Evolutionary conservation across 2,888 invertebrate species (phyloP), one percentile per base, ranked within the genome.

Genomic region (Muschampia staudingeri): DNA sequence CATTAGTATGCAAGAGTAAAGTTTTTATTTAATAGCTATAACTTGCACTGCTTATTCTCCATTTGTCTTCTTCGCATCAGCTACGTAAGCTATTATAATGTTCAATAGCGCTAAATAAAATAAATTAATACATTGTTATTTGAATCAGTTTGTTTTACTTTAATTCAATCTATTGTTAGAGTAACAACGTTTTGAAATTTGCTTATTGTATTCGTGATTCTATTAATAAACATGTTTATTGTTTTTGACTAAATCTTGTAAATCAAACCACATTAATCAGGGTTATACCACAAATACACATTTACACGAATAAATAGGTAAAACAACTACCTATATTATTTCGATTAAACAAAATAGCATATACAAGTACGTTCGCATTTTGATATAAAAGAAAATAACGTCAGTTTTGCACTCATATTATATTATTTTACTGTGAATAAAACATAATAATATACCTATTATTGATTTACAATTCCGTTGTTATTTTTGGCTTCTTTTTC

Each of bases 1-100:
- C 94, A 96, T 96, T 96, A 96, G 95, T 96, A 96, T 96, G 95
- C 96, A 96, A 95, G 95, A 95, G 92, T 92, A 95, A 96, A 96
- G 95, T 96, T 96, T 95, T 94, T 94, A 96, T 96, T 96, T 92
- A 95, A 96, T 25, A 25, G 25, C 25, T 96, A 95, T 94, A 95
- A 94, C 95, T 95, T 95, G 95, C 94, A 94, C 90, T 93, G 94
- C 93, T 95, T 94, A 95, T 94, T 93, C 93, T 93, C 90, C 90
- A 92, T 93, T 95, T 94, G 93, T 94, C 91, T 95, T 94, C 92
- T 93, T 93, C 90, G 92, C 92, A 91, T 93, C 93, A 94, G 92
- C 89, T 19, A 92, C 91, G 92, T 91, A 90, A 92, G 91, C 93
- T 93, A 93, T 91, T 92, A 90, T 92, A 90, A 91, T 90, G 90